These are phyloP conservation scores for Procambarus virginalis DNA, from an alignment of 1,140 invertebrate genomes.

Conservation along the genomic window DNA sequence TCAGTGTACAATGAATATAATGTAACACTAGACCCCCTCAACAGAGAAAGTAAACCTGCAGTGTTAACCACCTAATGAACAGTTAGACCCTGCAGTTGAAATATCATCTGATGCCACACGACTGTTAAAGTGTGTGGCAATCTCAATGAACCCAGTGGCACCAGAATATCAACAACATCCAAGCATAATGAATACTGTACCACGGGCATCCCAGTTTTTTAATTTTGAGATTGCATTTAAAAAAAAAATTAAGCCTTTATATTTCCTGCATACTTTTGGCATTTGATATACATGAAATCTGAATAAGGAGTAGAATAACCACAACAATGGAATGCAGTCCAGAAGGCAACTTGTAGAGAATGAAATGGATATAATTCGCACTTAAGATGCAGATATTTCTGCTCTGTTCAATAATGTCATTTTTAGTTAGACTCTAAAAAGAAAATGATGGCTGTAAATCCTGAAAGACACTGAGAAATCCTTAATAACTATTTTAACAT, in stretches of 20 bases:
- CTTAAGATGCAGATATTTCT: slow-evolving; percentile 55
- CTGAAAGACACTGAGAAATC: slow-evolving; percentile 65
- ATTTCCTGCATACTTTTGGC: slow-evolving; percentile 58
- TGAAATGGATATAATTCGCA: slow-evolving; percentile 61
- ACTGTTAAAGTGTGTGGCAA: slow-evolving; percentile 15
- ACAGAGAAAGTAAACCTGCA: not conserved
- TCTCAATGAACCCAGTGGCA: slow-evolving; percentile 9
- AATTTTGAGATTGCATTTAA: slow-evolving; percentile 24
- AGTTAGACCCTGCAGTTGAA: not conserved
- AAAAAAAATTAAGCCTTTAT: slow-evolving; percentile 55
- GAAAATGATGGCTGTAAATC: slow-evolving; percentile 59
- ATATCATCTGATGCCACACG: not conserved
- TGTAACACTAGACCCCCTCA: not conserved
- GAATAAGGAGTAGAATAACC: slow-evolving; percentile 54
- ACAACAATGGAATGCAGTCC: slow-evolving; percentile 66
- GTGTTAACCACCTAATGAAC: not conserved
- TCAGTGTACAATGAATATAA: not conserved
- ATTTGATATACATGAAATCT: slow-evolving; percentile 43
- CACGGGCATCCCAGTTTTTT: slow-evolving; percentile 9
- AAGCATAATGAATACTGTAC: not conserved
- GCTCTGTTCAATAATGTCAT: slow-evolving; percentile 50
- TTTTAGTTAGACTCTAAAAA: slow-evolving; percentile 48
- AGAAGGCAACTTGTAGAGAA: slow-evolving; percentile 67
- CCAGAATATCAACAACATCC: slow-evolving; percentile 11
- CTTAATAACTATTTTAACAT: slow-evolving; percentile 57